Conservation (phyloP, 35 echinoderm and acorn worm genomes). For the Amphiura filiformis region DNA sequence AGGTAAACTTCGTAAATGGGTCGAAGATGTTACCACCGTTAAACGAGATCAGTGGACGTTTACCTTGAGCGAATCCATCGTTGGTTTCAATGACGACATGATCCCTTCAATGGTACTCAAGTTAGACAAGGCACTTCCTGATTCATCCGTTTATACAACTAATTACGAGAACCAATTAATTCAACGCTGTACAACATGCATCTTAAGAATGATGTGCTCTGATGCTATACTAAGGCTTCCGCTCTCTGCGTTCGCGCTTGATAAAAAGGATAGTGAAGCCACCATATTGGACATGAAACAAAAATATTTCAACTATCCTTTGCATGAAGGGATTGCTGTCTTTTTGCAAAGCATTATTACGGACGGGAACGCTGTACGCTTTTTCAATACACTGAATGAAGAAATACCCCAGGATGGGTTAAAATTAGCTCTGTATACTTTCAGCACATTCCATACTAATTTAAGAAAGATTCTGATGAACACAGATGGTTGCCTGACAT, state of each 20-base stretch:
- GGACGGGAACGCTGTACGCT: background rate
- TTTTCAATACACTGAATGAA: background rate
- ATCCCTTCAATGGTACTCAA: background rate
- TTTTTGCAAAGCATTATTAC: background rate
- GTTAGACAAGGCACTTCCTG: background rate
- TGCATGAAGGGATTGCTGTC: background rate
- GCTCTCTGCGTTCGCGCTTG: background rate
- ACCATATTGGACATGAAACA: background rate
- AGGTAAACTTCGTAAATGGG: background rate
- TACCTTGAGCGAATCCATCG: background rate
- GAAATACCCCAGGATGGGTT: background rate
- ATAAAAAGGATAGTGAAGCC: background rate
- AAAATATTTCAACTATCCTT: background rate
- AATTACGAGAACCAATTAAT: background rate
- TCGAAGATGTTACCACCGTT: background rate
- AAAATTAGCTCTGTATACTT: constrained; percentile 9
- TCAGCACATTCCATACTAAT: constrained; percentile 29
- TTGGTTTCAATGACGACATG: background rate
- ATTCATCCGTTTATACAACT: too few relatives aligned
- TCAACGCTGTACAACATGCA: background rate
- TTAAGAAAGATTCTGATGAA: background rate
- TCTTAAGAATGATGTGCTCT: background rate
- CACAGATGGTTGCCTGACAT: background rate
- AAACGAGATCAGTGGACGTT: background rate
- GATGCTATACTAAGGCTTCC: background rate